These are phyloP conservation scores for Drosophila sordidula DNA, from an alignment of 2,888 invertebrate species.

Conservation along the genomic window DNA sequence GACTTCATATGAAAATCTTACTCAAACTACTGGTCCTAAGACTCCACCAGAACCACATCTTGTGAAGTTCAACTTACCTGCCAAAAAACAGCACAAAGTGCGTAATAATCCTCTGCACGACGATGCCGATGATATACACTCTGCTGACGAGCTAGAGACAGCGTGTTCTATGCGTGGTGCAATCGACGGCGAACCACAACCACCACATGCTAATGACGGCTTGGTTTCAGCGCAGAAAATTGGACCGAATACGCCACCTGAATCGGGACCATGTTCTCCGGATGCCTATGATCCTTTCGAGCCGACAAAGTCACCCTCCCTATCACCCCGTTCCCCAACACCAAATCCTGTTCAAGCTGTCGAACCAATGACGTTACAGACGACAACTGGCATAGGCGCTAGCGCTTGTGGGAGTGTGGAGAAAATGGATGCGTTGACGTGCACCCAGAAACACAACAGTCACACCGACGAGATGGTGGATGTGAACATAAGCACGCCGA, in stretches of 20 bases:
- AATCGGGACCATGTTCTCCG: conserved; percentile 89
- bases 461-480: conserved; percentile 45
- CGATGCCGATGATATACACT: conserved; percentile 73
- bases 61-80: conserved; percentile 87
- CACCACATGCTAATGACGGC: conserved; percentile 53
- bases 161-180: conserved; percentile 58
- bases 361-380: conserved; percentile 55
- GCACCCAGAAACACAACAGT: conserved; percentile 39
- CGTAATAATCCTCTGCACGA: conserved; percentile 89
- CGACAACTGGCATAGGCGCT: background rate
- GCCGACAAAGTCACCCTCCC: conserved; percentile 91
- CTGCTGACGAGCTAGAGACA: conserved; percentile 68
- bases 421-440: conserved; percentile 43
- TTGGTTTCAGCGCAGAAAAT: conserved; percentile 84
- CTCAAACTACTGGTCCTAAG: conserved; percentile 88
- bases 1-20: conserved; percentile 83
- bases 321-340: conserved; percentile 84
- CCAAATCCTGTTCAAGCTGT: conserved; percentile 74
- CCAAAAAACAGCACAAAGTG: conserved; percentile 86
- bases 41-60: conserved; percentile 90
- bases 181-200: conserved; percentile 47
- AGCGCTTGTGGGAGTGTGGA: conserved; percentile 26
- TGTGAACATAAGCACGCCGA: conserved; percentile 29
- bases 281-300: conserved; percentile 96
- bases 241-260: conserved; percentile 91